Evolutionary conservation across 2,113 vertebrate species (phyloP).

Genomic region (Microcebus tavaratra): DNA sequence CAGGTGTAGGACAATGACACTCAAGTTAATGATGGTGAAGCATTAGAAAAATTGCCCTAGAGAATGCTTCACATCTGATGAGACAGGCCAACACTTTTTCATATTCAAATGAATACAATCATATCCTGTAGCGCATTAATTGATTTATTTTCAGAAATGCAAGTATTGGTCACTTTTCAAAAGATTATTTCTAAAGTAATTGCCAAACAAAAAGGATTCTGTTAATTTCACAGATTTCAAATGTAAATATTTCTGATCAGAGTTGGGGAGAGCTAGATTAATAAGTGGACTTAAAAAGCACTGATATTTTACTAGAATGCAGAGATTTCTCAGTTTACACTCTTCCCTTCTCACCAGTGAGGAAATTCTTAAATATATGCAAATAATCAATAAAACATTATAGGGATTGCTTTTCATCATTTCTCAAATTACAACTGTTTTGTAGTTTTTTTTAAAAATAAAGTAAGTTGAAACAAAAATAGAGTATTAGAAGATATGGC

Average conservation of each 20-base stretch:
- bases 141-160: slow-evolving; percentile 37
- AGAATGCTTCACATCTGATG: slow-evolving; percentile 16
- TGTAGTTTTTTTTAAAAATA: neutral
- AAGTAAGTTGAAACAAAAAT: neutral
- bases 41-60: slow-evolving; percentile 31
- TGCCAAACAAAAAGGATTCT: neutral
- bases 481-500: neutral
- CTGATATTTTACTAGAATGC: neutral
- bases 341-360: neutral
- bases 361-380: neutral
- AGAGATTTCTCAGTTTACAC: neutral
- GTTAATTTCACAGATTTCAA: neutral
- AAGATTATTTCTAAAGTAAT: slow-evolving; percentile 30
- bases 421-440: neutral
- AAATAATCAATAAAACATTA: neutral
- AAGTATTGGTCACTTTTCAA: slow-evolving; percentile 25
- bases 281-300: neutral
- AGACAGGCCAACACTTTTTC: slow-evolving; percentile 30
- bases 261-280: neutral
- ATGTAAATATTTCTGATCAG: neutral
- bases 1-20: slow-evolving; percentile 57
- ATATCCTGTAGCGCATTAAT: neutral
- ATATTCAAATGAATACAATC: slow-evolving; percentile 23
- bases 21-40: slow-evolving; percentile 46
- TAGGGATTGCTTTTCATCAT: neutral